phyloP scores from a whole-genome alignment of 2,113 vertebrate species.

The Pelobates fuscus region DNA sequence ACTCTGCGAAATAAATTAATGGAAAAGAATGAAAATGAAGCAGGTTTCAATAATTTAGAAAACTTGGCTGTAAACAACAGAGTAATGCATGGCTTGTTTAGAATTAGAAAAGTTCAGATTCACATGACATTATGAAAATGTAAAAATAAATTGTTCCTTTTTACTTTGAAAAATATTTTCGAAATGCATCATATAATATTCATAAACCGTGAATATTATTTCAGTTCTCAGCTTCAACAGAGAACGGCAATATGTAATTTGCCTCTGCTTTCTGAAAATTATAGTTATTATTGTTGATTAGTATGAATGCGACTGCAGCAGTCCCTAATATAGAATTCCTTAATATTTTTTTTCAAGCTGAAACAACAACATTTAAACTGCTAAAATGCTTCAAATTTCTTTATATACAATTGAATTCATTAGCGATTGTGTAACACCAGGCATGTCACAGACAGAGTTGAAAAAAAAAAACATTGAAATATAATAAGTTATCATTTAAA shows the following conservation, averaged over 20 bases:
- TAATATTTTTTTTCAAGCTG: not conserved
- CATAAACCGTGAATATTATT: slow-evolving; percentile 11
- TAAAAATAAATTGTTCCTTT: slow-evolving; percentile 11
- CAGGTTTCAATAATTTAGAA: not conserved
- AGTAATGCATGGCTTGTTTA: slow-evolving; percentile 13
- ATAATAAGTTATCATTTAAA: too few relatives aligned
- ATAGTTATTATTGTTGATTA: slow-evolving; percentile 20
- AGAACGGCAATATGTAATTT: slow-evolving; percentile 32
- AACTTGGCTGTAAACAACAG: slow-evolving; percentile 7
- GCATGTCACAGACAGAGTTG: too few relatives aligned
- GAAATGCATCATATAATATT: slow-evolving; percentile 20
- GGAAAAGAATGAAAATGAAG: too few relatives aligned
- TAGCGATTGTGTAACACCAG: too few relatives aligned
- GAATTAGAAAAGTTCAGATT: slow-evolving; percentile 13
- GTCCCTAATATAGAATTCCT: not conserved
- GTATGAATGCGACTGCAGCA: not conserved
- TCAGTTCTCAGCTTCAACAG: slow-evolving; percentile 1
- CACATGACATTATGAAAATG: slow-evolving; percentile 12
- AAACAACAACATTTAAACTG: slow-evolving; percentile 9
- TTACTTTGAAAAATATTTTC: slow-evolving; percentile 3
- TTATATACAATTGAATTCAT: too few relatives aligned
- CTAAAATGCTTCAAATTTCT: not conserved
- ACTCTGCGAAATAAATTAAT: too few relatives aligned
- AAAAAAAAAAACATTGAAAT: too few relatives aligned
- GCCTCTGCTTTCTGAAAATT: slow-evolving; percentile 12